Evolutionary conservation across 2,113 vertebrate genomes (phyloP), one percentile per base, ranked within the genome.

Genomic region (Cyprinodon brontotheroides): DNA sequence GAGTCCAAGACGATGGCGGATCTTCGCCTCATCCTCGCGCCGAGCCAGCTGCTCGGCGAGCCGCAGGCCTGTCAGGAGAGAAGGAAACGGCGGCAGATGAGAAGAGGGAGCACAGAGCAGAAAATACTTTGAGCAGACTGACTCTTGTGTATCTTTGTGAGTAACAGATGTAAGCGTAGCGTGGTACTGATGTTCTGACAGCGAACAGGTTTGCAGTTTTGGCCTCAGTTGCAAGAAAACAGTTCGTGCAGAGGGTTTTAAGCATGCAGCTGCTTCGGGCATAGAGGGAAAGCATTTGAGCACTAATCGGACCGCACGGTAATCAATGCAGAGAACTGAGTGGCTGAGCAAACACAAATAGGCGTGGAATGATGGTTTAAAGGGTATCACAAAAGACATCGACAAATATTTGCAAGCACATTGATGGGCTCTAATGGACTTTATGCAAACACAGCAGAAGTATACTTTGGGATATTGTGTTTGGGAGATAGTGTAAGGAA

Each of bases 21-120:
- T 98, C 92, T 97, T 97, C 45, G 97, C 97, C 90, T 98, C 97
- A 43, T 98, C 97, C 88, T 98, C 97, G 90, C 97, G 95, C 78
- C 96, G 95, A 72, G 95, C 96, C 90, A 98, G 93, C 92, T 98
- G 97, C 88, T 98, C 97, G 11, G 97, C 97, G 86, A 98, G 93
- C 92, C 96, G 94, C 89, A 98, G 92, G 73, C 97, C 97, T 98
- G 93, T 75, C 75, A 84, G 74, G 68, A 45, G 70, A 61, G 60
- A 75, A 76, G 75, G 82, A 70, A 65, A 59, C 7, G 39, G 68
- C 80, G 87, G 78, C 74, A 74, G 76, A 75, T 59, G 81, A 88
- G 68, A 38, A 57, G 72, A 48, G 75, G 50, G 74, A 85, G 77
- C 36, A 60, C 66, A 79, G 84, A 87, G 79, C 60, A 22, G 81